phyloP scores from a whole-genome alignment of 2,113 vertebrate genomes.

The Onychostruthus taczanowskii region DNA sequence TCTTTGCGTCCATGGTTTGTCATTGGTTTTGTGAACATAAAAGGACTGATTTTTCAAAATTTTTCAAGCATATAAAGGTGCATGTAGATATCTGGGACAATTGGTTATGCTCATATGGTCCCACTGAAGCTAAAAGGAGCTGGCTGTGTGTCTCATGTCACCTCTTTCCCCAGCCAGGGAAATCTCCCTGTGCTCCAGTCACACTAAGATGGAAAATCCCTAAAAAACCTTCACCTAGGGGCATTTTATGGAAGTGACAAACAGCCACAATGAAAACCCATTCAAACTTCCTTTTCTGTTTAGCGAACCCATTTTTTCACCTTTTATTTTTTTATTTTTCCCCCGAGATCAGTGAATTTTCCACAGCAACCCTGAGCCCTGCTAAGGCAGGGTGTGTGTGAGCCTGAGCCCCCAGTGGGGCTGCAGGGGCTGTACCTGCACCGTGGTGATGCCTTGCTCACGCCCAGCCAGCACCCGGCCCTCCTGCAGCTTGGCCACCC shows the following conservation, averaged over 20 bases:
- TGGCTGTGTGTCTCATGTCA: background rate
- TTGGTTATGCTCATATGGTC: background rate
- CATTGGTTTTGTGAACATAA: background rate
- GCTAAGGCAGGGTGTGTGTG: background rate
- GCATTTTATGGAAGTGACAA: background rate
- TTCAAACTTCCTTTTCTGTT: background rate
- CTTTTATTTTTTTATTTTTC: background rate
- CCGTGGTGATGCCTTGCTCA: slow-evolving; percentile 89
- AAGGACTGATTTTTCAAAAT: background rate
- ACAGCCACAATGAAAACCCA: background rate
- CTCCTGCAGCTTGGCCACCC: slow-evolving; percentile 83
- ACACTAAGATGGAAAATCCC: background rate
- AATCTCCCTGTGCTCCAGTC: background rate
- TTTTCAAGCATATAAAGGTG: background rate
- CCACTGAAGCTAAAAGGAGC: background rate
- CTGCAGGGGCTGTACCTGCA: slow-evolving; percentile 79
- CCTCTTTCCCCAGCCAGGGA: background rate
- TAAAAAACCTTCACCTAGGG: background rate
- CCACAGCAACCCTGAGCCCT: background rate
- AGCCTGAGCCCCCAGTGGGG: background rate
- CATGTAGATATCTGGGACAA: background rate
- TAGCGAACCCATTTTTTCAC: background rate
- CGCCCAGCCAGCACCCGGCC: slow-evolving; percentile 86
- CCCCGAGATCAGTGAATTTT: background rate
- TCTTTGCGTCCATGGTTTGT: background rate